These are phyloP conservation scores for Altica lythri DNA, from an alignment of 2,888 invertebrate species.

Conservation along the genomic window DNA sequence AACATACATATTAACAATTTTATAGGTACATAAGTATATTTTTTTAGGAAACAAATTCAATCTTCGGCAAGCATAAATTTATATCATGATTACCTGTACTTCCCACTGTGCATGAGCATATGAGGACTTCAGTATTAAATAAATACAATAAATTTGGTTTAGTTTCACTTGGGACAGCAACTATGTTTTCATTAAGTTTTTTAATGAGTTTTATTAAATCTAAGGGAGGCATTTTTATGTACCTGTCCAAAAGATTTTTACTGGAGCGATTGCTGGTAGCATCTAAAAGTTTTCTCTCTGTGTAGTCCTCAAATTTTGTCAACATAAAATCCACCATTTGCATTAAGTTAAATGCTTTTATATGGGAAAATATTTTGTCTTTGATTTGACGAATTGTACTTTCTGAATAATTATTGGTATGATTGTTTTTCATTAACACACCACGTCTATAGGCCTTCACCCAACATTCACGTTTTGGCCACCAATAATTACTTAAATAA, in stretches of 20 bases:
- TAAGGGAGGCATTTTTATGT: background rate
- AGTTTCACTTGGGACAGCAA: background rate
- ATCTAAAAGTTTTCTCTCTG: slow-evolving; percentile 1
- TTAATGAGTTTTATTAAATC: background rate
- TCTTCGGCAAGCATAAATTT: background rate
- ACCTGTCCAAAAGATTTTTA: background rate
- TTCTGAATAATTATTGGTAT: slow-evolving; percentile 3
- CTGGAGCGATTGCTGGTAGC: background rate
- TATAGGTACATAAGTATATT: too few relatives aligned
- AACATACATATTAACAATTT: too few relatives aligned
- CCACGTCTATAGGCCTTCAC: background rate
- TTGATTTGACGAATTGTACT: background rate
- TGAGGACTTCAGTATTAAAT: background rate
- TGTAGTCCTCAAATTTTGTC: background rate
- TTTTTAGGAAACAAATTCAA: too few relatives aligned
- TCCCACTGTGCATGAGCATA: background rate
- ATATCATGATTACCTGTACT: background rate
- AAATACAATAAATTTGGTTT: background rate
- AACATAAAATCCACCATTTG: slow-evolving; percentile 2
- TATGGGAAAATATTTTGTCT: too few relatives aligned
- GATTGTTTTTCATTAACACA: background rate
- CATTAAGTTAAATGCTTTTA: too few relatives aligned
- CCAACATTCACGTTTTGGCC: background rate
- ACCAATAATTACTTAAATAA: background rate
- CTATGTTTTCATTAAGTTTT: background rate